A percentile compares a stretch with the other conserved stretches of the same genome.
Evolutionary conservation across 2,797 vertebrate genomes (phyloP).

Genomic region (Sylvilagus floridanus): DNA sequence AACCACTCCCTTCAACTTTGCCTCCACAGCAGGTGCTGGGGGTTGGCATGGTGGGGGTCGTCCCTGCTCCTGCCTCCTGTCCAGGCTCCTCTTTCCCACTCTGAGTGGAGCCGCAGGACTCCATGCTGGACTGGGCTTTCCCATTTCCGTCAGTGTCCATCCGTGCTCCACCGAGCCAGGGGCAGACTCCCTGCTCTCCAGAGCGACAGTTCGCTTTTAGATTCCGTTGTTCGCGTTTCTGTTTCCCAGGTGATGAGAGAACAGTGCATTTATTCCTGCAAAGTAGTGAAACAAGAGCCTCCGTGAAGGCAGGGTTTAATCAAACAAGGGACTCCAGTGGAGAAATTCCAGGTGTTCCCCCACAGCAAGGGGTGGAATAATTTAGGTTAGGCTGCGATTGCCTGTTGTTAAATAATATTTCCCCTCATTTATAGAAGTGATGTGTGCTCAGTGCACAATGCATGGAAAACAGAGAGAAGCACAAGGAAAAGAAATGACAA

Average conservation of each 20-base stretch:
- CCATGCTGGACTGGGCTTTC: not conserved
- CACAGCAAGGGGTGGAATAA: not conserved
- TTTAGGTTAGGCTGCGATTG: not conserved
- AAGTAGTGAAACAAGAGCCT: not conserved
- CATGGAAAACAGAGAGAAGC: constrained; percentile 6
- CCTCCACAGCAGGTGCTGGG: not conserved
- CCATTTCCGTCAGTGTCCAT: not conserved
- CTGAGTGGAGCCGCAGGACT: not conserved
- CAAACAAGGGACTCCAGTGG: too few relatives aligned
- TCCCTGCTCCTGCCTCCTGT: rapidly evolving
- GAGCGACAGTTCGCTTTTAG: not conserved
- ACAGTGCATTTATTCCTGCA: not conserved
- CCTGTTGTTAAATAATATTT: not conserved
- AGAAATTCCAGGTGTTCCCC: not conserved
- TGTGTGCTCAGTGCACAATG: not conserved
- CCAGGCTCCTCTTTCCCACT: not conserved
- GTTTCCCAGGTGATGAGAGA: not conserved
- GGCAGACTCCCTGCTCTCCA: not conserved
- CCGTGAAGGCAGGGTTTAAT: not conserved
- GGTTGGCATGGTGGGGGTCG: not conserved
- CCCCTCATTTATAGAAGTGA: not conserved
- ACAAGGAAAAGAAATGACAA: constrained; percentile 12
- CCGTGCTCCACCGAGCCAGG: rapidly evolving
- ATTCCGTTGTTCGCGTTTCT: not conserved
- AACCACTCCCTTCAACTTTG: rapidly evolving